A percentile compares a stretch with the other conserved stretches of the same genome.
Evolutionary conservation across 2,888 invertebrate species (phyloP).

Genomic region (Bembecia ichneumoniformis): DNA sequence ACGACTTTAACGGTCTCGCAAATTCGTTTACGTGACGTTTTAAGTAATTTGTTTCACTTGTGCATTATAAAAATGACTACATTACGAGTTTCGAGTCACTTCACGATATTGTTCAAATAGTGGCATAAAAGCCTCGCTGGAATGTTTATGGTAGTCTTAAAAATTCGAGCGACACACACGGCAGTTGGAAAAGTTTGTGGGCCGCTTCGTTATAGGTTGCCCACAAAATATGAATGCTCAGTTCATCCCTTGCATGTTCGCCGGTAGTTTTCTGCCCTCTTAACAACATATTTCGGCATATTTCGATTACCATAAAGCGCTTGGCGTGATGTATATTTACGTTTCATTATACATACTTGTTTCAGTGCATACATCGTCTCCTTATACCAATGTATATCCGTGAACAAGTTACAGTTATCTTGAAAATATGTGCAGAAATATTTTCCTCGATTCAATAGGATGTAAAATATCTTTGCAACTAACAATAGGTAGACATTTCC

Average conservation of each 20-base stretch:
- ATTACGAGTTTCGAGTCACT: conserved; percentile 40
- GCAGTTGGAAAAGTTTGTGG: conserved; percentile 44
- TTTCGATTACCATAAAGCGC: conserved; percentile 73
- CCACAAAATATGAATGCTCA: conserved; percentile 63
- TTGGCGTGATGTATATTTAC: conserved; percentile 63
- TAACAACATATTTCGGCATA: conserved; percentile 72
- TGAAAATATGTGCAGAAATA: conserved; percentile 5
- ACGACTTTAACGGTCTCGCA: conserved; percentile 33
- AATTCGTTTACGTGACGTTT: conserved; percentile 38
- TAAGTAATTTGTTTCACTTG: conserved; percentile 36
- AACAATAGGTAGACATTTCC: conserved; percentile 65
- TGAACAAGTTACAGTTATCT: neutral
- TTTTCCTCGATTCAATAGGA: conserved; percentile 40
- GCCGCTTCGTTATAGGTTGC: conserved; percentile 51
- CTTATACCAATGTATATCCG: neutral
- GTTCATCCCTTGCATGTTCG: conserved; percentile 69
- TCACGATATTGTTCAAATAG: conserved; percentile 35
- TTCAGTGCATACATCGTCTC: conserved; percentile 7
- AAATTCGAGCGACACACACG: conserved; percentile 53
- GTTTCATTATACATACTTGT: conserved; percentile 44
- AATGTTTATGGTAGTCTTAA: conserved; percentile 58
- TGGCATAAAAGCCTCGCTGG: conserved; percentile 45
- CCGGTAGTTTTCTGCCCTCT: conserved; percentile 66
- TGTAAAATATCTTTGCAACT: conserved; percentile 46
- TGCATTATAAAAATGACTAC: conserved; percentile 45